These are phyloP conservation scores for Fulmarus glacialis DNA, from an alignment of 2,113 vertebrate genomes.

Conservation along the genomic window DNA sequence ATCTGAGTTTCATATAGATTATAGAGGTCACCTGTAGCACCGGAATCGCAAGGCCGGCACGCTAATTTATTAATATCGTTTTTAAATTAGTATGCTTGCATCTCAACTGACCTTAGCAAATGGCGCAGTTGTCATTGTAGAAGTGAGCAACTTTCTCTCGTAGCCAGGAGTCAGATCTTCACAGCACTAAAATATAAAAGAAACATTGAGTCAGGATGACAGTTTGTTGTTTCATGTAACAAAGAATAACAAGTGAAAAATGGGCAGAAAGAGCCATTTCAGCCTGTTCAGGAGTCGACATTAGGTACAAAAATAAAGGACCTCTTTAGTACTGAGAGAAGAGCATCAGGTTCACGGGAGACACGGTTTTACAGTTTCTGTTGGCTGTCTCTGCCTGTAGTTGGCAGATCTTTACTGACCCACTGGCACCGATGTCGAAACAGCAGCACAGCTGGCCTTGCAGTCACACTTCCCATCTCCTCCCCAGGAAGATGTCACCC, in stretches of 20 bases:
- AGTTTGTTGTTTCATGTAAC: slow-evolving; percentile 2
- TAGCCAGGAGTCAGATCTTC: slow-evolving; percentile 20
- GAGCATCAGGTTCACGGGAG: neutral
- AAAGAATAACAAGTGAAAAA: neutral
- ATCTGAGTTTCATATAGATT: neutral
- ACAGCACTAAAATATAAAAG: neutral
- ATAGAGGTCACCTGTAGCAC: neutral
- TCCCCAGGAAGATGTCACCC: neutral
- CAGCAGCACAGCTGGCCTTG: neutral
- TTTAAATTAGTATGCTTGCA: neutral
- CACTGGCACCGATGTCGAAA: neutral
- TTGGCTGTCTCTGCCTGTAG: neutral
- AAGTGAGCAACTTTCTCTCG: neutral
- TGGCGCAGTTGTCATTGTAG: neutral
- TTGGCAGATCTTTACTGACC: neutral
- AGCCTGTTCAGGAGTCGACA: neutral
- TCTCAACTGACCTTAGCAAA: neutral
- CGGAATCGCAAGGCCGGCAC: neutral
- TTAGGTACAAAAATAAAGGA: neutral
- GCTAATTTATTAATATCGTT: neutral
- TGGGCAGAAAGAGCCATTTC: neutral
- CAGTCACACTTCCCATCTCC: neutral
- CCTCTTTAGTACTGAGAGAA: neutral
- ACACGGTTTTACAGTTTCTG: neutral
- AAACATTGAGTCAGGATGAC: neutral